Evolutionary conservation across 2,888 invertebrate species (phyloP).

Genomic region (Ichneumoninae sp.): DNA sequence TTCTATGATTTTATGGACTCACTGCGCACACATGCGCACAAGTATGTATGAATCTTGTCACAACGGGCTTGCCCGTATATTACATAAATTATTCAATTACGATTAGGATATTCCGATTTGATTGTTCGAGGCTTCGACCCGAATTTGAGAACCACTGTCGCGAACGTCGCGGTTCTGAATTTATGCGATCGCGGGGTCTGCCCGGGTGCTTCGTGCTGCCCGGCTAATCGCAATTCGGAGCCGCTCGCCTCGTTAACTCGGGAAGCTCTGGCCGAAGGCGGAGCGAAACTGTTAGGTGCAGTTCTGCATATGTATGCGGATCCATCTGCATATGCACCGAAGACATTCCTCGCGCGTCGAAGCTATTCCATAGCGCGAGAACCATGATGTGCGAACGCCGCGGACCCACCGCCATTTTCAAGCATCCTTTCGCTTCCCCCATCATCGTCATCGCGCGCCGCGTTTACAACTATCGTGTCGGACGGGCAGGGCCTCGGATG

Average conservation of each 20-base stretch:
- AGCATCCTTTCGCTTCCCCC: constrained; percentile 74
- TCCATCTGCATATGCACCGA: constrained; percentile 9
- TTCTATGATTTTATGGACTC: no score
- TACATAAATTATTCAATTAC: no score
- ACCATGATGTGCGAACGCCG: constrained; percentile 71
- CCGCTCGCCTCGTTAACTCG: constrained; percentile 54
- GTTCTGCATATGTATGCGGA: constrained; percentile 2
- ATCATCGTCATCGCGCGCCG: not conserved
- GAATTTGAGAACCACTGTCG: constrained; percentile 54
- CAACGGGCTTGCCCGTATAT: no score
- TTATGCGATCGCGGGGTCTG: not conserved
- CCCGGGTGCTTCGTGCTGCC: constrained; percentile 5
- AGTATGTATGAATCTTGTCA: no score
- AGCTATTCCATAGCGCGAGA: constrained; percentile 69
- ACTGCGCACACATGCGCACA: no score
- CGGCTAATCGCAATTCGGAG: constrained; percentile 61
- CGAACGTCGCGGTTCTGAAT: constrained; percentile 8
- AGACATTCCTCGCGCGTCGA: constrained; percentile 58
- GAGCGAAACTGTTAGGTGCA: constrained; percentile 73
- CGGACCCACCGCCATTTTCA: constrained; percentile 76
- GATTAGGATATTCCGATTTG: not conserved
- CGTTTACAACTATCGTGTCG: constrained; percentile 37
- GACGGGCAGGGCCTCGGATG: constrained; percentile 51
- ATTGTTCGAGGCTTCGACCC: not conserved
- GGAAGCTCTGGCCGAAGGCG: constrained; percentile 77